Evolutionary conservation across 1,140 invertebrate species (phyloP).

Genomic region (Conopomorpha cramerella): DNA sequence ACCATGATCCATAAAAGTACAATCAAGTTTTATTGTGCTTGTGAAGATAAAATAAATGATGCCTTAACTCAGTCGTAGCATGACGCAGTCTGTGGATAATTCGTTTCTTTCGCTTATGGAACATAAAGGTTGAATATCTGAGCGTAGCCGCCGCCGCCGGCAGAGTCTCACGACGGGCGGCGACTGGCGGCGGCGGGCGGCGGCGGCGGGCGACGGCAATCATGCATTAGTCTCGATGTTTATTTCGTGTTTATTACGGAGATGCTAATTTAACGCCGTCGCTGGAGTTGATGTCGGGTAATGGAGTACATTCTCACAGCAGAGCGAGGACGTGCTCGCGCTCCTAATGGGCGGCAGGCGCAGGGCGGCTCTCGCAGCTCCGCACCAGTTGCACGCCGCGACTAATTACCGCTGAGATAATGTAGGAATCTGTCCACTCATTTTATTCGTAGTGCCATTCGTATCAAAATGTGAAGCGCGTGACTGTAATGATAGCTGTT

Average conservation of each 20-base stretch:
- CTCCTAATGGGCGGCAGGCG: constrained; percentile 13
- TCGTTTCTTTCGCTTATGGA: constrained; percentile 5
- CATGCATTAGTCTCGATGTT: constrained; percentile 46
- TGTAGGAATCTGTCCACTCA: no score
- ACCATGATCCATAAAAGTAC: constrained; percentile 38
- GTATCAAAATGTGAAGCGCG: no score
- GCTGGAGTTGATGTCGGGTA: constrained; percentile 19
- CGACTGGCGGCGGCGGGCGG: constrained; percentile 8
- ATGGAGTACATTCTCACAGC: constrained; percentile 16
- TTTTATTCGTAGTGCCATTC: no score
- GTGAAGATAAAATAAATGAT: constrained; percentile 44
- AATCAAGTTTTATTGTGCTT: constrained; percentile 44
- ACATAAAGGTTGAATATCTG: constrained; percentile 1
- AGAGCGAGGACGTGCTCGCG: constrained; percentile 12
- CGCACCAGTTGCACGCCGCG: no score
- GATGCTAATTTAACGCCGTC: constrained; percentile 31
- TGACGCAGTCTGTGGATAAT: constrained; percentile 6
- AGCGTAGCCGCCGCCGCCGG: no score
- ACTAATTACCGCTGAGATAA: no score
- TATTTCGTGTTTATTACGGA: constrained; percentile 36
- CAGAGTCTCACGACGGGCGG: no score
- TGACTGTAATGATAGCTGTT: no score
- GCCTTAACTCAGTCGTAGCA: constrained; percentile 24
- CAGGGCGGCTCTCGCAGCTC: constrained; percentile 12
- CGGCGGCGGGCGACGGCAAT: constrained; percentile 15